Evolutionary conservation across 2,113 vertebrate genomes (phyloP).

Genomic region (Tringa solitaria): DNA sequence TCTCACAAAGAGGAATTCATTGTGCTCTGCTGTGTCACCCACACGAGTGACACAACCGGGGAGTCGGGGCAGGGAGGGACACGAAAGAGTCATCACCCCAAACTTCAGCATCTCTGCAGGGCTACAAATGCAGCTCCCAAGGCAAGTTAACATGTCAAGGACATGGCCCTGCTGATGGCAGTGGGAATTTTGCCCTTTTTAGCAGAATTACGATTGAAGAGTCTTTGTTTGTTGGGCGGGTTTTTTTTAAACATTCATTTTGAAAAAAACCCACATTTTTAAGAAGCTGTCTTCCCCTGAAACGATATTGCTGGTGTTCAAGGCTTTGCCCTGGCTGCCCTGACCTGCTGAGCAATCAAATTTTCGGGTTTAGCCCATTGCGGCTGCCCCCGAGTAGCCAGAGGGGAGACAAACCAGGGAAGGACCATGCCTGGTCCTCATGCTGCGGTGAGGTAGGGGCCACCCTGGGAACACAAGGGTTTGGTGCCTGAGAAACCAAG

Average conservation of each 20-base stretch:
- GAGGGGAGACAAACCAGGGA: neutral
- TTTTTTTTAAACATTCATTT: neutral
- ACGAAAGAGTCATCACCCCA: neutral
- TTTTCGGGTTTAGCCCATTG: neutral
- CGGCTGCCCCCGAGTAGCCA: neutral
- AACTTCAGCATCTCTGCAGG: neutral
- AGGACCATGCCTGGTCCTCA: neutral
- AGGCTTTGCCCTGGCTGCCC: neutral
- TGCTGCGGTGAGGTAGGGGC: fast-evolving
- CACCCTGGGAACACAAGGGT: neutral
- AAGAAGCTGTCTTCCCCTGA: neutral
- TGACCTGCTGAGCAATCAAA: neutral
- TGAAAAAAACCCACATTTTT: neutral
- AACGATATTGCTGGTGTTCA: neutral
- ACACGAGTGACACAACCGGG: fast-evolving
- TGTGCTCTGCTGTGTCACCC: neutral
- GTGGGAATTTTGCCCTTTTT: neutral
- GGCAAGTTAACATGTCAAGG: neutral
- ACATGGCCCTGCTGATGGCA: neutral
- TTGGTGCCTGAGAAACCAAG: neutral
- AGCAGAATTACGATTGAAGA: neutral
- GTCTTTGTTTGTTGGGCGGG: neutral
- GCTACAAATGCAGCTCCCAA: neutral
- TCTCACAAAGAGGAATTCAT: neutral
- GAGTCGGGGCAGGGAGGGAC: neutral